Base-by-base conservation (phyloP, 2,888 invertebrate genomes). In the Tipula lateralis region DNA sequence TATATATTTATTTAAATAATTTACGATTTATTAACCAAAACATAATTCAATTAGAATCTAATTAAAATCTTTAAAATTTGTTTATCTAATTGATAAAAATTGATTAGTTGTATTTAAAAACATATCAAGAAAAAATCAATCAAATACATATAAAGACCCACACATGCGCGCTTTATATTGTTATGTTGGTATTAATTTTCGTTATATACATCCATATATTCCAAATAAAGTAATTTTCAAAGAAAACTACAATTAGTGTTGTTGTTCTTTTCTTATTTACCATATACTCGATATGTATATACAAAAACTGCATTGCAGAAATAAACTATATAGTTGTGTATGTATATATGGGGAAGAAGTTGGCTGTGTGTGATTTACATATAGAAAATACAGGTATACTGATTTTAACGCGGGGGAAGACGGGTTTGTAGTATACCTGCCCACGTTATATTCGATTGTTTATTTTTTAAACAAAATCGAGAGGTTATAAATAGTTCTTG, bases 241-340 rank as follows among this genome's bases (percentile, higher is more conserved):
- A 66, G n/a, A 9, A n/a, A 66, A 66, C 5, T 24, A 50, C 50
- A 50, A 19, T 50, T 66, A 24, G 19, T 66, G 19, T 66, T 66
- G 66, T 66, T 66, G 9, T 66, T 66, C 13, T 19, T 44, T 50
- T 19, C 66, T 66, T 66, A 66, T 66, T 2, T 66, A 66, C 66
- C 66, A 66, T 66, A 24, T 66, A 39, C 13, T 13, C 39, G 13
- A 9, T 39, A n/a, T n/a, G 0, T 12, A 39, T 39, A 19, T 50
- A 50, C 50, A 19, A 24, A 66, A 66, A 66, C 66, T 66, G 66
- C 66, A 66, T 66, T 66, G 66, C 66, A 66, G 66, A 66, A 66
- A 16, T 44, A 66, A 66, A 39, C 4, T 13, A 44, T n/a, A 44
- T n/a, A n/a, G n/a, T 32, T 32, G 9, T 0, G 0, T 32, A 7